phyloP scores from a whole-genome alignment of 2,113 vertebrate genomes.

The Xenopus laevis region DNA sequence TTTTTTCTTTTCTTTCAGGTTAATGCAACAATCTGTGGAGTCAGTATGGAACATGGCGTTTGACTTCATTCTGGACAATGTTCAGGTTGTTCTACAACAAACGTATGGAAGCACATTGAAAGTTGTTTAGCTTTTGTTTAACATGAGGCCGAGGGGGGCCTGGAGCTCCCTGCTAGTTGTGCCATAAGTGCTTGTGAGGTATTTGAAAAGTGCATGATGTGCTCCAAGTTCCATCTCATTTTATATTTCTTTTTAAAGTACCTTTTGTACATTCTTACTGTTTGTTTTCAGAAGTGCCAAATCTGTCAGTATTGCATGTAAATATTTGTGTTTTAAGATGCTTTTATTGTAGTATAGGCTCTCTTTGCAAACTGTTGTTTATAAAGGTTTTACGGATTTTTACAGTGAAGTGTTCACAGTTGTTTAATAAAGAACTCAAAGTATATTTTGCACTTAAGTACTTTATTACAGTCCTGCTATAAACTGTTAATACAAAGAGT shows the following conservation, averaged over 20 bases:
- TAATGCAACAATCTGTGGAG: conserved; percentile 95
- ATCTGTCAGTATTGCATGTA: conserved; percentile 92
- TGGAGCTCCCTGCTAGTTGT: conserved; percentile 66
- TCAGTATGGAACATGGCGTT: conserved; percentile 98
- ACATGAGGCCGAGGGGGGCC: conserved; percentile 57
- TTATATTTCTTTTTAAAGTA: conserved; percentile 73
- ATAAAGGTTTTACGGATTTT: conserved; percentile 85
- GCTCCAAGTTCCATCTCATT: conserved; percentile 71
- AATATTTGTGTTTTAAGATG: conserved; percentile 85
- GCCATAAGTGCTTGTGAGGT: conserved; percentile 77
- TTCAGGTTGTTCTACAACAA: conserved; percentile 96
- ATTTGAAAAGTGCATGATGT: conserved; percentile 80
- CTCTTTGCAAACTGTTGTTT: conserved; percentile 86
- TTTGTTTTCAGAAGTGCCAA: conserved; percentile 86
- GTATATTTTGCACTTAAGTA: conserved; percentile 74
- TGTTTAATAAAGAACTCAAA: conserved; percentile 88
- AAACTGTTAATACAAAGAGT: too few relatives aligned
- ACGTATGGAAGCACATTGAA: conserved; percentile 94
- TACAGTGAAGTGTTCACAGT: conserved; percentile 96
- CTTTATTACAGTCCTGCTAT: too few relatives aligned
- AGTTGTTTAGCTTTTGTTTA: conserved; percentile 72
- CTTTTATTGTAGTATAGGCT: conserved; percentile 81
- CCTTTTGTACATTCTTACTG: conserved; percentile 77
- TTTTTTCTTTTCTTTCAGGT: conserved; percentile 58
- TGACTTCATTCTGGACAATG: conserved; percentile 97